Evolutionary conservation across 2,797 vertebrate species (phyloP).

Genomic region (Brachyrhaphis roseni): DNA sequence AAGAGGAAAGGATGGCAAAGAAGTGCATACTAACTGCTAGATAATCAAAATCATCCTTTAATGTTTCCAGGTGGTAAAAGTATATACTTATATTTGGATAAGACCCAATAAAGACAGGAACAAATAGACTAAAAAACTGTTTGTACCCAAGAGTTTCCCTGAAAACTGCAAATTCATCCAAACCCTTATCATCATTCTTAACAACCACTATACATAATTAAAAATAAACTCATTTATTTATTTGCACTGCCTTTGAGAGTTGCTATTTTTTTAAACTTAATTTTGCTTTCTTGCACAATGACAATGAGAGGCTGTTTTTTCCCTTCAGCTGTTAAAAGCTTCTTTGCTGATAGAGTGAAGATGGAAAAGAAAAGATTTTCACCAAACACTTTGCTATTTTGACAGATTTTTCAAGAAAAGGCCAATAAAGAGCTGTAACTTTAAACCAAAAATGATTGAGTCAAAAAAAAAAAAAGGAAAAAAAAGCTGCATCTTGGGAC

Average conservation of each 20-base stretch:
- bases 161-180: too few species aligned
- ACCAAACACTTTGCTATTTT: not conserved
- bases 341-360: not conserved
- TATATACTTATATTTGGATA: not conserved
- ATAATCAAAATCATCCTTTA: not conserved
- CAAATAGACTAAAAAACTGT: too few species aligned
- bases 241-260: too few species aligned
- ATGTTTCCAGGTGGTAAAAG: not conserved
- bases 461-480: not conserved
- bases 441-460: not conserved
- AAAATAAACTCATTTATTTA: too few species aligned
- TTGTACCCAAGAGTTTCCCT: too few species aligned
- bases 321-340: not conserved
- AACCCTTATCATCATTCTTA: too few species aligned
- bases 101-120: not conserved
- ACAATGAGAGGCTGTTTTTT: not conserved
- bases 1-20: not conserved
- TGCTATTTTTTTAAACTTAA: too few species aligned
- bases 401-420: not conserved
- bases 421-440: not conserved
- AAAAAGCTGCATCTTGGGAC: not conserved
- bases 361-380: not conserved
- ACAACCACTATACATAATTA: too few species aligned
- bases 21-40: not conserved
- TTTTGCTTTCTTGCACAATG: too few species aligned